These are phyloP conservation scores for Phthorimaea operculella DNA, from an alignment of 1,140 invertebrate species.

Conservation along the genomic window DNA sequence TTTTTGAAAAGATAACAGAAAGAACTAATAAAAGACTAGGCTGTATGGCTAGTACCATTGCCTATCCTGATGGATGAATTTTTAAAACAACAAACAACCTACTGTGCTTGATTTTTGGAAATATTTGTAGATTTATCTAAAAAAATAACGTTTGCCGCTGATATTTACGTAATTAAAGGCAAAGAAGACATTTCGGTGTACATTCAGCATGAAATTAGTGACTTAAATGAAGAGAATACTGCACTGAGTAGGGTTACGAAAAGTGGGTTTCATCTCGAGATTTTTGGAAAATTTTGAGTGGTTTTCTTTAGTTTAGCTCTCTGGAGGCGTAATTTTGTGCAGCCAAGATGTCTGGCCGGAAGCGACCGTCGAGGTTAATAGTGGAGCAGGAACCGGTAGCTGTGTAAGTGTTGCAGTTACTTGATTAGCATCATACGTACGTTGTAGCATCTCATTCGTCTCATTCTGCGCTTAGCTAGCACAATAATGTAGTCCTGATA, in stretches of 20 bases:
- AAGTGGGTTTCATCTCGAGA: neutral
- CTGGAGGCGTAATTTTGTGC: neutral
- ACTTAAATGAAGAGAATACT: neutral
- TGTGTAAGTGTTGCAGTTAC: conserved; percentile 39
- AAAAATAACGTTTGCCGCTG: neutral
- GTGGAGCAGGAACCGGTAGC: conserved; percentile 37
- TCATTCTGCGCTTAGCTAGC: too few relatives aligned
- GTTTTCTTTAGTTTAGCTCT: conserved; percentile 11
- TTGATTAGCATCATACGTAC: neutral
- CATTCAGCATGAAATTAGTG: neutral
- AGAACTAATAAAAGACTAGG: too few relatives aligned
- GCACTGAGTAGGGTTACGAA: neutral
- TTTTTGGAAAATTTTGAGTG: conserved; percentile 2
- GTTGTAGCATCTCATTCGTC: too few relatives aligned
- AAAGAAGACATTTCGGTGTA: neutral
- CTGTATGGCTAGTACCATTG: too few relatives aligned
- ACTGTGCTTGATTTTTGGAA: neutral
- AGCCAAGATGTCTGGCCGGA: conserved; percentile 41
- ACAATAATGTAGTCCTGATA: too few relatives aligned
- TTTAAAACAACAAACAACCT: too few relatives aligned
- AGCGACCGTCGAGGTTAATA: conserved; percentile 41
- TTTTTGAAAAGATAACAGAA: too few relatives aligned
- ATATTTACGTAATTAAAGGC: neutral
- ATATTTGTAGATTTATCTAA: neutral
- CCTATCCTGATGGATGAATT: too few relatives aligned